Evolutionary conservation across 2,888 invertebrate genomes (phyloP).

Genomic region (Mythimna loreyi): DNA sequence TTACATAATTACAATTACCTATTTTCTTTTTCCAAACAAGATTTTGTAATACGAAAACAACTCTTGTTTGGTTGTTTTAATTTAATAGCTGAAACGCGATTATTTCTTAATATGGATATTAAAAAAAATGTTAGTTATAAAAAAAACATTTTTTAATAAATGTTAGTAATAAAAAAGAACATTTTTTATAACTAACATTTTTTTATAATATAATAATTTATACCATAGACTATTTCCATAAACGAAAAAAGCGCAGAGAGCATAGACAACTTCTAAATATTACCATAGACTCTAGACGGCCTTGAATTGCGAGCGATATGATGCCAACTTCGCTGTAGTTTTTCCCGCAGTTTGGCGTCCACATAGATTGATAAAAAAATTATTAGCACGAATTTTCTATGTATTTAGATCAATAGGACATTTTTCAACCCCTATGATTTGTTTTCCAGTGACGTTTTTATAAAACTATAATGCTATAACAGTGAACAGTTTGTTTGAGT

Average conservation of each 20-base stretch:
- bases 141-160: too few species aligned
- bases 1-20: too few species aligned
- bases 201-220: too few species aligned
- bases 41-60: too few species aligned
- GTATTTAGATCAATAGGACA: conserved; percentile 84
- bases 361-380: conserved; percentile 85
- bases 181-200: too few species aligned
- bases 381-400: conserved; percentile 83
- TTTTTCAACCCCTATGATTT: conserved; percentile 73
- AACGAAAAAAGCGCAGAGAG: conserved; percentile 56
- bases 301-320: conserved; percentile 78
- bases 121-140: too few species aligned
- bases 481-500: conserved; percentile 80
- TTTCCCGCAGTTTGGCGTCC: conserved; percentile 91
- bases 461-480: conserved; percentile 81
- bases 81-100: background rate
- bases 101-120: too few species aligned
- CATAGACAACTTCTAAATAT: conserved; percentile 68
- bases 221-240: conserved; percentile 41
- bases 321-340: conserved; percentile 88
- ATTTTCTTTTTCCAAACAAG: too few species aligned
- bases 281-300: conserved; percentile 76
- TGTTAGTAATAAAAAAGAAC: too few species aligned
- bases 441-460: conserved; percentile 79
- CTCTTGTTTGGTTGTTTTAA: too few species aligned